Percentiles rank a stretch among this genome's conserved stretches.
phyloP scores from a whole-genome alignment of 1,140 invertebrate species.

The Listronotus oregonensis region DNA sequence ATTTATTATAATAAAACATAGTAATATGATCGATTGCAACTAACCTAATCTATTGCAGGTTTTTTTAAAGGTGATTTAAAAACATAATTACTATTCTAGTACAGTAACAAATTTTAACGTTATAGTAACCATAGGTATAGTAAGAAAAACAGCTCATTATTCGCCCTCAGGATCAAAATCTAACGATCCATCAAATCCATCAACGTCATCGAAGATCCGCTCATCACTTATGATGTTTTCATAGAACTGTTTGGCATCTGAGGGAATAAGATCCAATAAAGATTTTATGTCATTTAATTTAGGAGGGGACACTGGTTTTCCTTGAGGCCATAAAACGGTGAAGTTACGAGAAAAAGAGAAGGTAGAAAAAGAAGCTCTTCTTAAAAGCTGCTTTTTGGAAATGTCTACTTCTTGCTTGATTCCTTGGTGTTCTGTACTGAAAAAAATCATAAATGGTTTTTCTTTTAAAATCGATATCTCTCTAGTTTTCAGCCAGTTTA shows the following conservation, averaged over 20 bases:
- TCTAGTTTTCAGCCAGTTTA: not conserved
- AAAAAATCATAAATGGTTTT: constrained; percentile 2
- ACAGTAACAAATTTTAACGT: too few species aligned
- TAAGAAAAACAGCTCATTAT: too few species aligned
- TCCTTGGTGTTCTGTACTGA: not conserved
- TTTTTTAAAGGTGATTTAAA: too few species aligned
- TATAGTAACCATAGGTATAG: too few species aligned
- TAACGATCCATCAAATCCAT: not conserved
- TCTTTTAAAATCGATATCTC: not conserved
- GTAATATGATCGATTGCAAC: too few species aligned
- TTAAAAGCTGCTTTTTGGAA: not conserved
- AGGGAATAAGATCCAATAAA: not conserved
- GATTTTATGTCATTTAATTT: not conserved
- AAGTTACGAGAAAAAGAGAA: not conserved
- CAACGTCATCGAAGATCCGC: not conserved
- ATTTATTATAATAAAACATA: too few species aligned
- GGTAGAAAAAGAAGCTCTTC: not conserved
- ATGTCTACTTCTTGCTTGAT: constrained; percentile 1
- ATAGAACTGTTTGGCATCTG: not conserved
- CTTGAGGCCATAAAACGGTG: not conserved
- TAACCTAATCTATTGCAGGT: too few species aligned
- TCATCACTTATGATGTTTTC: not conserved
- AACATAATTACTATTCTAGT: too few species aligned
- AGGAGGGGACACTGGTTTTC: not conserved
- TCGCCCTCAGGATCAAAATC: not conserved